Evolutionary conservation across 2,113 vertebrate genomes (phyloP).

Genomic region (Uropsilus gracilis): DNA sequence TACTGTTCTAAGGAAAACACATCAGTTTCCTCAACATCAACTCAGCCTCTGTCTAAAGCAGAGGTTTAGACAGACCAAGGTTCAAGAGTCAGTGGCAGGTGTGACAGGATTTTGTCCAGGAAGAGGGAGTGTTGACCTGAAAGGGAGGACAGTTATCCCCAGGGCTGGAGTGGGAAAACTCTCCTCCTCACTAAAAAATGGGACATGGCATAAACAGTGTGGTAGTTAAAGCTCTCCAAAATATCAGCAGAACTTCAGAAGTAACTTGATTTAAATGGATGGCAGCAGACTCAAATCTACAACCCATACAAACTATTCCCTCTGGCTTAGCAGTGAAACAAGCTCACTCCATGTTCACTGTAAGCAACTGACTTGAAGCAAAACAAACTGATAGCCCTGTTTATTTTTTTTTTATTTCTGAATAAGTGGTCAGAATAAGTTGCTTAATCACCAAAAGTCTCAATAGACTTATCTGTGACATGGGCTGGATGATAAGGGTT

Average conservation of each 20-base stretch:
- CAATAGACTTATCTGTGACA: not conserved
- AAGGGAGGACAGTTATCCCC: not conserved
- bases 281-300: too few relatives aligned
- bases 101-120: not conserved
- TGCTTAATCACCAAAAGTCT: not conserved
- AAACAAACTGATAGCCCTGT: not conserved
- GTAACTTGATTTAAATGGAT: not conserved
- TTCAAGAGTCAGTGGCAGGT: not conserved
- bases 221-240: not conserved
- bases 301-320: too few relatives aligned
- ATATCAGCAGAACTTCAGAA: not conserved
- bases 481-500: not conserved
- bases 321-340: fast-evolving
- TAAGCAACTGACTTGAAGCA: not conserved
- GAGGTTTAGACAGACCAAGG: not conserved
- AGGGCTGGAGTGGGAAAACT: not conserved
- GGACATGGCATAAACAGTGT: not conserved
- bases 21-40: not conserved
- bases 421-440: not conserved
- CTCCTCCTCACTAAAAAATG: not conserved
- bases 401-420: not conserved
- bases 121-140: not conserved
- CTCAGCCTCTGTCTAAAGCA: not conserved
- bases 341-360: not conserved
- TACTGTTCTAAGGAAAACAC: not conserved